These are phyloP conservation scores for Masnerella sp. DNA, from an alignment of 2,888 invertebrate genomes.

Conservation along the genomic window DNA sequence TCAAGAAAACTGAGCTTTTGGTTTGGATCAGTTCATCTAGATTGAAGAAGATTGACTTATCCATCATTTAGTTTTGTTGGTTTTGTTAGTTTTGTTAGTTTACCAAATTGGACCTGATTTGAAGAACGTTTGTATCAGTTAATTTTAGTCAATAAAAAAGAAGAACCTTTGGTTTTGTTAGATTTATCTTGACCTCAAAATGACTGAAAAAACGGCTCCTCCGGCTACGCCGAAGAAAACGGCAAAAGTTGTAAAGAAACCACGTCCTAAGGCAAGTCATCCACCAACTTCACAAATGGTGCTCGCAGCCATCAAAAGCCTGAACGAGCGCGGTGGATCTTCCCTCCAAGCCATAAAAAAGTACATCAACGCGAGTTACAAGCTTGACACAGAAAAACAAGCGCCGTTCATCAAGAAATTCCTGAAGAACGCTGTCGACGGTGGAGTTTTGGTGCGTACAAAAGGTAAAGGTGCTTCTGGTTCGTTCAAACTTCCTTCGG, in stretches of 20 bases:
- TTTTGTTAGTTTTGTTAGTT: no score
- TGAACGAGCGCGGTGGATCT: conserved; percentile 71
- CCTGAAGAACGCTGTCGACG: conserved; percentile 79
- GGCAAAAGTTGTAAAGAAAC: no score
- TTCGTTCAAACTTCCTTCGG: conserved; percentile 77
- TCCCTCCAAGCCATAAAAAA: conserved; percentile 36
- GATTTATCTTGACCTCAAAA: no score
- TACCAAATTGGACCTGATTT: no score
- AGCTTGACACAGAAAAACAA: conserved; percentile 80
- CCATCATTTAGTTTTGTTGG: no score
- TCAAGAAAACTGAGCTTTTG: no score
- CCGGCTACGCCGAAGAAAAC: conserved; percentile 40
- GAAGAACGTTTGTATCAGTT: no score
- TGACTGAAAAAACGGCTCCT: conserved; percentile 16
- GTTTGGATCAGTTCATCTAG: no score
- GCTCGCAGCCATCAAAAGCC: conserved; percentile 5
- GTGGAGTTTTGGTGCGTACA: conserved; percentile 79
- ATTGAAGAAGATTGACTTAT: no score
- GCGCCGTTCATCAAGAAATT: conserved; percentile 81
- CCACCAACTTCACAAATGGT: conserved; percentile 81
- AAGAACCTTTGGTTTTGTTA: no score
- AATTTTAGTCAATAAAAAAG: no score
- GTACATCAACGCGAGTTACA: conserved; percentile 81
- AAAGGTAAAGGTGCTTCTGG: conserved; percentile 80
- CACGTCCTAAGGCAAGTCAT: conserved; percentile 77